Conservation (phyloP, 1,140 invertebrate species). For the Pseudomyrmex cubaensis region DNA sequence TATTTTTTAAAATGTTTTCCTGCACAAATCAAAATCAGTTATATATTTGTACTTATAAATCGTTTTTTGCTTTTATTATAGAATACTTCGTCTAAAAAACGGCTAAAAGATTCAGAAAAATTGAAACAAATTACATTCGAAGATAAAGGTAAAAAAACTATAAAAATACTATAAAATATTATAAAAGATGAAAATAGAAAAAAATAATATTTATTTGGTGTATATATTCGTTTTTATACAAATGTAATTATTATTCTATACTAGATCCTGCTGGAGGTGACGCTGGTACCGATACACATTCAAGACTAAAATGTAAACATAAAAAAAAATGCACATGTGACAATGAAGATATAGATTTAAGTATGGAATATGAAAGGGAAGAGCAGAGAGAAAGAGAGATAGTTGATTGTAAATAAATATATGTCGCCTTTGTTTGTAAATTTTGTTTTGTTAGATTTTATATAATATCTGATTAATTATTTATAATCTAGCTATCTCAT, state of each 20-base stretch:
- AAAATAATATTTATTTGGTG: background rate
- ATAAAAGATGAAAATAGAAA: background rate
- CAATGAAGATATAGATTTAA: constrained; percentile 8
- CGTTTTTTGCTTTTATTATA: constrained; percentile 9
- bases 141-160: constrained; percentile 22
- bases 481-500: too few relatives aligned
- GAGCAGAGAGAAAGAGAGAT: background rate
- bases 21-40: background rate
- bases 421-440: too few relatives aligned
- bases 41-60: background rate
- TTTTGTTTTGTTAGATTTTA: too few relatives aligned
- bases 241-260: constrained; percentile 10
- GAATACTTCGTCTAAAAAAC: background rate
- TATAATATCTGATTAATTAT: too few relatives aligned
- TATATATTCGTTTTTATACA: background rate
- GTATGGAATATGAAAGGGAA: background rate
- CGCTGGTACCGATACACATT: background rate
- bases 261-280: constrained; percentile 45
- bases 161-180: background rate
- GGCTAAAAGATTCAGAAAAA: background rate
- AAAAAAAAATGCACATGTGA: constrained; percentile 23
- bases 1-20: too few relatives aligned
- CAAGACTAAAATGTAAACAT: background rate
- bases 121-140: background rate
- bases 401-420: background rate